Percentiles rank a stretch among this genome's conserved stretches.
Conservation (phyloP, 1,140 invertebrate species). For the Heliconius hermathena region DNA sequence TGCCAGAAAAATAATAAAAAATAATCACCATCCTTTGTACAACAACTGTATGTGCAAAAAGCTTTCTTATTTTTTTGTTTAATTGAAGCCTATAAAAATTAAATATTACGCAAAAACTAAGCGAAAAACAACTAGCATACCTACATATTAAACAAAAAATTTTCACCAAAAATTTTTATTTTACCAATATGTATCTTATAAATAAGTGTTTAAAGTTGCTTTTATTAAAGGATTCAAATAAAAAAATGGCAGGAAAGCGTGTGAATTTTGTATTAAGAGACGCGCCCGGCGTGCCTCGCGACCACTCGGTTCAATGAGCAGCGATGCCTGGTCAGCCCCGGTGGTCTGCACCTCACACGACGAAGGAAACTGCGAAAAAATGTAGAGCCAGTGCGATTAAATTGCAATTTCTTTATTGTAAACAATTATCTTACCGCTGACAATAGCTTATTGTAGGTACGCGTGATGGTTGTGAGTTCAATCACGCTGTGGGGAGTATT, state of each 20-base stretch:
- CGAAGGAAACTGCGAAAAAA: constrained; percentile 41
- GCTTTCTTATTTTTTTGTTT: background rate
- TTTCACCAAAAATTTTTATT: background rate
- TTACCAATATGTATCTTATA: constrained; percentile 1
- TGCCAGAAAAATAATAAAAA: background rate
- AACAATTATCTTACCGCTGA: background rate
- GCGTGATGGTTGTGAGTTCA: background rate
- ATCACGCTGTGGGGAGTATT: background rate
- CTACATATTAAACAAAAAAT: constrained; percentile 9
- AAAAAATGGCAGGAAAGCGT: constrained; percentile 38
- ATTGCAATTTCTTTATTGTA: constrained; percentile 7
- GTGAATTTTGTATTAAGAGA: constrained; percentile 46
- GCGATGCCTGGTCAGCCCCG: constrained; percentile 56
- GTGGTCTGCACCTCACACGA: constrained; percentile 65
- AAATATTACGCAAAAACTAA: constrained; percentile 51
- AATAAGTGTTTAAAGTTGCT: background rate
- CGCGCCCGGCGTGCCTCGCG: constrained; percentile 47
- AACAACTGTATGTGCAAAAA: background rate
- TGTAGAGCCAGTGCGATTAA: constrained; percentile 14
- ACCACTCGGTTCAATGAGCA: constrained; percentile 63
- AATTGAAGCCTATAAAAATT: constrained; percentile 45
- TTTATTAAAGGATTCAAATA: background rate
- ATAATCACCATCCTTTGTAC: background rate
- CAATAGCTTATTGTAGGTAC: background rate
- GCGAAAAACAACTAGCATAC: constrained; percentile 16